Base-by-base conservation (phyloP, 2,113 vertebrate species). In the Oostethus manadensis region DNA sequence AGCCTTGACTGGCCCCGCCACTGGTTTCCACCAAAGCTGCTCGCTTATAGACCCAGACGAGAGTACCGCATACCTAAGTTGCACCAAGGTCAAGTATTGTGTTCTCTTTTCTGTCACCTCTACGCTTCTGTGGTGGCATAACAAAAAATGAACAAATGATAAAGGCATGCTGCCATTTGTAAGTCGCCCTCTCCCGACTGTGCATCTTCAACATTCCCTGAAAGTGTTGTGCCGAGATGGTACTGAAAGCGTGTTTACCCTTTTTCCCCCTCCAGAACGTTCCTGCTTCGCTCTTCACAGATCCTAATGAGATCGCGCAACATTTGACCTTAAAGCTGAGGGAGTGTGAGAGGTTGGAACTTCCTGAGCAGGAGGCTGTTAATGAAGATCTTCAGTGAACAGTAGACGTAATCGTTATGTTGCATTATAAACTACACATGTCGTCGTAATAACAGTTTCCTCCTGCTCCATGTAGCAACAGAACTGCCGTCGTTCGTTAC, bases 271-370 rank as follows among this genome's bases (percentile, higher is more conserved):
- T n/a, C 10, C 74, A 97, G 93, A 89, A 91, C 0, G 88, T 99
- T 55, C 90, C 96, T 23, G 88, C 92, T 62, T 87, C 93, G 2
- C 64, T 96, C 26, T 94, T 91, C 89, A 98, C 95, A 0, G 95
- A 98, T 78, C 96, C 96, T n/a, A 98, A 98, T 0, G 96, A 99
- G 81, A 93, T 99, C 49, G 93, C 92, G 23, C 93, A 94, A 79
- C 88, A 97, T 59, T 85, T 99, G 61, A 90, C 93, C 3, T 79
- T 98, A 68, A 96, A 92, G 77, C 86, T 96, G 71, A 92, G 89
- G 0, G 86, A 93, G 62, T 94, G 86, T 64, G 95, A 99, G 88
- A 97, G 92, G 82, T 88, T 99, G 62, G 81, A 93, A 73, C 91
- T 98, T 73, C 94, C 94, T 35, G 85, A 84, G 63, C 76, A 11